Percentiles rank a stretch among this genome's conserved stretches.
phyloP scores from a whole-genome alignment of 1,140 invertebrate species.

The Battus philenor region DNA sequence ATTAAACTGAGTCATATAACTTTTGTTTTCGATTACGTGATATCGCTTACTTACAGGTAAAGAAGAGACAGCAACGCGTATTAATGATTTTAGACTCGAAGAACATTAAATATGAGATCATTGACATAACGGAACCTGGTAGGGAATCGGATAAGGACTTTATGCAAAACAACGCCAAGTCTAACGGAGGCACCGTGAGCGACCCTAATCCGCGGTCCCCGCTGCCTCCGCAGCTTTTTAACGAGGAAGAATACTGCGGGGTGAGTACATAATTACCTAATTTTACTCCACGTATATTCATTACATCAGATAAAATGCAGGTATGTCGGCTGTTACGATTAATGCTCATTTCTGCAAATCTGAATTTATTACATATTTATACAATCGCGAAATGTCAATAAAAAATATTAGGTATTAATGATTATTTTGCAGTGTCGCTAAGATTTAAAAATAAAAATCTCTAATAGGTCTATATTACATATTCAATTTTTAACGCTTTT shows the following conservation, averaged over 20 bases:
- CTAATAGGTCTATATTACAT: no score
- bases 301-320: no score
- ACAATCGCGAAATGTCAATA: no score
- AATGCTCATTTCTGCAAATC: no score
- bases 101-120: conserved; percentile 89
- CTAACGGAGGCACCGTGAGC: conserved; percentile 82
- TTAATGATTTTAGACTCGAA: conserved; percentile 94
- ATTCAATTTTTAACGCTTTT: no score
- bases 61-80: conserved; percentile 94
- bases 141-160: conserved; percentile 92
- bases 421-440: no score
- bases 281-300: no score
- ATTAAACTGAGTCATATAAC: conserved; percentile 51
- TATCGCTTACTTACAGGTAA: conserved; percentile 82
- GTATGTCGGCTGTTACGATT: no score
- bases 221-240: conserved; percentile 95
- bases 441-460: no score
- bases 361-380: no score
- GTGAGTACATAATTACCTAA: conserved; percentile 78
- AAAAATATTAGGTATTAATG: no score
- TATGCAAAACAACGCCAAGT: conserved; percentile 92
- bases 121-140: conserved; percentile 95
- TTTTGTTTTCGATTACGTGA: conserved; percentile 57
- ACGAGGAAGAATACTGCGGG: conserved; percentile 94
- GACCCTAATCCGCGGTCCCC: conserved; percentile 81